A percentile compares a stretch with the other conserved stretches of the same genome.
Conservation (phyloP, 2,797 vertebrate species). For the Pseudochromis fuscus region DNA sequence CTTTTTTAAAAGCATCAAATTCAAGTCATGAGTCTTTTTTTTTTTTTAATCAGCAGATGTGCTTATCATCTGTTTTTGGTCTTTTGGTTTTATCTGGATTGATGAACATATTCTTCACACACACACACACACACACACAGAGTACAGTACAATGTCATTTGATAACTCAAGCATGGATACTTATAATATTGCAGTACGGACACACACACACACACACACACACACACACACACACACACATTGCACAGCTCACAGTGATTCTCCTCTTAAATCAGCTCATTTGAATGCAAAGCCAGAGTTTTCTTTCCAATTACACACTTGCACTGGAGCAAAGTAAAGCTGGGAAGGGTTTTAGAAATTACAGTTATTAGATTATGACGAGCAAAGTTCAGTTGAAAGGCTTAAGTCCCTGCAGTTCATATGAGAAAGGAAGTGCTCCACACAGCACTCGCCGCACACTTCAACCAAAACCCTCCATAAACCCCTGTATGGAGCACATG, state of each 20-base stretch:
- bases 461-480: slow-evolving; percentile 53
- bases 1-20: neutral
- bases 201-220: neutral
- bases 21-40: neutral
- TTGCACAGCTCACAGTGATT: slow-evolving; percentile 21
- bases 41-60: neutral
- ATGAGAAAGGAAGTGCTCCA: slow-evolving; percentile 55
- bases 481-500: slow-evolving; percentile 24
- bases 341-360: slow-evolving; percentile 73
- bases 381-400: slow-evolving; percentile 73
- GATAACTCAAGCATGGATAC: slow-evolving; percentile 18
- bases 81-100: slow-evolving; percentile 4
- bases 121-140: neutral
- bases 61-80: neutral
- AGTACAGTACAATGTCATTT: slow-evolving; percentile 2
- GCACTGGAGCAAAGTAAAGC: slow-evolving; percentile 73
- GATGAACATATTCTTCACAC: neutral
- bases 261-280: slow-evolving; percentile 69
- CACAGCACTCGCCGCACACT: slow-evolving; percentile 47
- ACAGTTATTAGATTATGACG: slow-evolving; percentile 77
- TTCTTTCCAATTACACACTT: slow-evolving; percentile 78
- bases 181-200: slow-evolving; percentile 15
- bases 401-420: slow-evolving; percentile 67
- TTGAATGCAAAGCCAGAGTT: slow-evolving; percentile 74
- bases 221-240: slow-evolving; percentile 6